Evolutionary conservation across 2,888 invertebrate genomes (phyloP).

Genomic region (Lomographa bimaculata): DNA sequence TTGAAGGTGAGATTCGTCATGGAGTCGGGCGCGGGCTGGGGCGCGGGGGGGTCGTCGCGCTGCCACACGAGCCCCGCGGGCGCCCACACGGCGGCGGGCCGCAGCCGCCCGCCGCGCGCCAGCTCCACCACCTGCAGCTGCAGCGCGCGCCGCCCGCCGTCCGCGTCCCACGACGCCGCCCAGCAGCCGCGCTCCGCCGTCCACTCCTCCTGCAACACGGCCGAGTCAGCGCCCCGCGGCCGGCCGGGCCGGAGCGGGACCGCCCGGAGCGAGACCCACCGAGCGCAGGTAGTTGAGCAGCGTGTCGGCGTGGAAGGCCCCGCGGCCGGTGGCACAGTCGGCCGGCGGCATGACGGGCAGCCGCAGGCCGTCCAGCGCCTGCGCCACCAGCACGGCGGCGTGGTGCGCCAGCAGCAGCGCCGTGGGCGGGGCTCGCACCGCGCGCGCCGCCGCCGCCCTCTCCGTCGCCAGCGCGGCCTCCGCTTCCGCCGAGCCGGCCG

Average conservation of each 20-base stretch:
- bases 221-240: no score
- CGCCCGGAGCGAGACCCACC: slow-evolving; percentile 37
- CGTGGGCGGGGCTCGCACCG: slow-evolving; percentile 25
- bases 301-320: slow-evolving; percentile 69
- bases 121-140: slow-evolving; percentile 58
- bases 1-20: slow-evolving; percentile 72
- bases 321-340: slow-evolving; percentile 50
- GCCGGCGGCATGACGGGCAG: slow-evolving; percentile 41
- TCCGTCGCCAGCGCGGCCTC: no score
- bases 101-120: slow-evolving; percentile 55
- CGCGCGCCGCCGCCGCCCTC: slow-evolving; percentile 23
- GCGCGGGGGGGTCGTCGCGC: slow-evolving; percentile 43
- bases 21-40: slow-evolving; percentile 50
- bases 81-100: slow-evolving; percentile 54
- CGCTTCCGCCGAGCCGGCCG: slow-evolving; percentile 24
- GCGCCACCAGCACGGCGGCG: slow-evolving; percentile 46
- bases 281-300: slow-evolving; percentile 71
- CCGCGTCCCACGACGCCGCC: slow-evolving; percentile 30
- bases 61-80: slow-evolving; percentile 52
- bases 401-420: slow-evolving; percentile 32
- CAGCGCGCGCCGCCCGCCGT: slow-evolving; percentile 29
- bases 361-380: slow-evolving; percentile 43
- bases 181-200: slow-evolving; percentile 21
- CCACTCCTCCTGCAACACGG: slow-evolving; percentile 27
- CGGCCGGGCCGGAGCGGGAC: no score